Percentiles rank a stretch among this genome's conserved stretches.
These are phyloP conservation scores for Dusona sp. DNA, from an alignment of 2,888 invertebrate genomes.

Conservation along the genomic window DNA sequence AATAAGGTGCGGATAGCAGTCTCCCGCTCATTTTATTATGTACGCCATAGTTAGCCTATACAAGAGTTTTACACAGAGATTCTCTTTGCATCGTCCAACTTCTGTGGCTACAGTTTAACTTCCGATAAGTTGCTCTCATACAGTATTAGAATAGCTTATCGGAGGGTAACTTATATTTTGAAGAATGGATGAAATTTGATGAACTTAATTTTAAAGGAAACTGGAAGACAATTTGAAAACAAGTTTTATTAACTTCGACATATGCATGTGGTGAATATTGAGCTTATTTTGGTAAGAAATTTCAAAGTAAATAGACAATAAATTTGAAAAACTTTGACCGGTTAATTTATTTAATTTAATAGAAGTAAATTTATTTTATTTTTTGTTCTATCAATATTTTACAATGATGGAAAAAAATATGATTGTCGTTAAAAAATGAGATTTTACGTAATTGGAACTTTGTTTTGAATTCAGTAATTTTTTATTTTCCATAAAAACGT, in stretches of 20 bases:
- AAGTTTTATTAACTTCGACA: neutral
- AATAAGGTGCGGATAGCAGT: conserved; percentile 48
- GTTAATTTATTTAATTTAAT: neutral
- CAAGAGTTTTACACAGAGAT: conserved; percentile 20
- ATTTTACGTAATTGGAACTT: neutral
- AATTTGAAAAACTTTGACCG: too few relatives aligned
- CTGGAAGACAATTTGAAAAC: neutral
- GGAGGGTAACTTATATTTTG: neutral
- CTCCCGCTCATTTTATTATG: conserved; percentile 51
- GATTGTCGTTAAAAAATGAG: neutral
- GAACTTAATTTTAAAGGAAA: neutral
- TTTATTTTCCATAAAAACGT: neutral
- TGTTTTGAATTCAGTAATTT: neutral
- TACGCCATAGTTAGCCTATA: conserved; percentile 12
- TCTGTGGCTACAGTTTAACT: conserved; percentile 21
- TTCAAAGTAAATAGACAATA: too few relatives aligned
- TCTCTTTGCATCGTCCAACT: conserved; percentile 20
- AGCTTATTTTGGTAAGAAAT: too few relatives aligned
- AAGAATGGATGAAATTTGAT: neutral
- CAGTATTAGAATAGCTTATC: neutral
- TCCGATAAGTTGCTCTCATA: neutral
- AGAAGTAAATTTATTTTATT: neutral
- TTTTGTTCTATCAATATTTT: neutral
- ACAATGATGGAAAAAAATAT: neutral
- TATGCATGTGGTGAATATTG: too few relatives aligned